Conservation (phyloP, 2,797 vertebrate species). For the Buceros bicornis region DNA sequence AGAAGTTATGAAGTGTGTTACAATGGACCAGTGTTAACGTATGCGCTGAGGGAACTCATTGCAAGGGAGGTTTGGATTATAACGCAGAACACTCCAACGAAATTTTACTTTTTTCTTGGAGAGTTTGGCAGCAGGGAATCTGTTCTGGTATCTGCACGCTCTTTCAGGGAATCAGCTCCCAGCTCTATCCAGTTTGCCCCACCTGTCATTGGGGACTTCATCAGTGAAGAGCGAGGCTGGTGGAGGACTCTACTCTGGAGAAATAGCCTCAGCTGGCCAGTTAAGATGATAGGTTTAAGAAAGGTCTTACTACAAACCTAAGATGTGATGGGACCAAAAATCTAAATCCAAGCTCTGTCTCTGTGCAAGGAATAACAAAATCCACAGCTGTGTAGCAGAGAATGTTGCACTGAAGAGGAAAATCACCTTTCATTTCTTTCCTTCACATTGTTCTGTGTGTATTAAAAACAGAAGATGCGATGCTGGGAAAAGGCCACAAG, state of each 20-base stretch:
- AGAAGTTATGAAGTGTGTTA: background rate
- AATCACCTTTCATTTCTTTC: background rate
- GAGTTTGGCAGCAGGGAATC: background rate
- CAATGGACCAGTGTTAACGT: background rate
- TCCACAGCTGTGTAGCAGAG: background rate
- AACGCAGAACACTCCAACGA: background rate
- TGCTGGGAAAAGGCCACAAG: background rate
- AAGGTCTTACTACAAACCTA: background rate
- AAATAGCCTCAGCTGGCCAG: background rate
- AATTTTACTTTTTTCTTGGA: background rate
- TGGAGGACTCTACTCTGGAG: background rate
- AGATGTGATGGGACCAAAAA: background rate
- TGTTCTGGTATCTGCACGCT: background rate
- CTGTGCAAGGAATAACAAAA: background rate
- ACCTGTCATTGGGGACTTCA: background rate
- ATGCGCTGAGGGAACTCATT: background rate
- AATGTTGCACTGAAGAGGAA: background rate
- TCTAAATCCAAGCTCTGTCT: background rate
- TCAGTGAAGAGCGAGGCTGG: background rate
- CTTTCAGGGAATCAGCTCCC: background rate
- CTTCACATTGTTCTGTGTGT: background rate
- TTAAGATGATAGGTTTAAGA: background rate
- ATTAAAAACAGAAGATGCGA: background rate
- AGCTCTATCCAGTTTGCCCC: background rate
- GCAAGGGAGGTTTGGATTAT: background rate